These are phyloP conservation scores for Stenoptilia bipunctidactyla DNA, from an alignment of 2,888 invertebrate genomes.

Conservation along the genomic window DNA sequence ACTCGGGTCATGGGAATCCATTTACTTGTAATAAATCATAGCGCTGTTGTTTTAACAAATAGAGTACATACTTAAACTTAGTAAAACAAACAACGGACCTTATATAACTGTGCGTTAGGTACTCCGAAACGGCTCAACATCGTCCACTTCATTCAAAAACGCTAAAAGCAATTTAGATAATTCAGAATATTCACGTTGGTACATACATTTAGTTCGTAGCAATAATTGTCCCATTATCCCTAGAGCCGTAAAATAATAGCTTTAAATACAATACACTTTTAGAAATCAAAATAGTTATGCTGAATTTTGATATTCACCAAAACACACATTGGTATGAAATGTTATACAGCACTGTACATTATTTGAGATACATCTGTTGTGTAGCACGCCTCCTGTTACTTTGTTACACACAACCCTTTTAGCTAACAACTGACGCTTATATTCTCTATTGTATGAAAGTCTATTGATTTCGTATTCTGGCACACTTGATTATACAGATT, in stretches of 20 bases:
- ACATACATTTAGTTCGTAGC: too few relatives aligned
- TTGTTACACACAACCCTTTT: conserved; percentile 39
- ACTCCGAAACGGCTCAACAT: too few relatives aligned
- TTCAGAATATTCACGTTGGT: neutral
- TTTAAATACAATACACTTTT: neutral
- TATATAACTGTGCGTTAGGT: too few relatives aligned
- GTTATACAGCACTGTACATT: conserved; percentile 20
- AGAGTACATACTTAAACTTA: too few relatives aligned
- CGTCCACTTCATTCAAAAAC: too few relatives aligned
- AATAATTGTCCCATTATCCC: neutral
- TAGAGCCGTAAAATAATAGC: neutral
- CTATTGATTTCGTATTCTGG: conserved; percentile 1
- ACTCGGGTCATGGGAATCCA: too few relatives aligned
- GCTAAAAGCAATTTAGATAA: conserved; percentile 1
- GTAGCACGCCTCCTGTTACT: conserved; percentile 35
- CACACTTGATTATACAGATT: neutral
- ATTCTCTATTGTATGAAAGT: conserved; percentile 5
- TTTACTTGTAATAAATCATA: too few relatives aligned
- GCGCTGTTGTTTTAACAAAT: too few relatives aligned
- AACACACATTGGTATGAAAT: too few relatives aligned
- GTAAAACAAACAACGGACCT: too few relatives aligned
- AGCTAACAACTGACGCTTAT: conserved; percentile 26
- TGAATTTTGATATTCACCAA: too few relatives aligned
- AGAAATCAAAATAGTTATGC: neutral
- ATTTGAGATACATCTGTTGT: conserved; percentile 37